Evolutionary conservation across 2,888 invertebrate genomes (phyloP).

Genomic region (Leucophenga montana): DNA sequence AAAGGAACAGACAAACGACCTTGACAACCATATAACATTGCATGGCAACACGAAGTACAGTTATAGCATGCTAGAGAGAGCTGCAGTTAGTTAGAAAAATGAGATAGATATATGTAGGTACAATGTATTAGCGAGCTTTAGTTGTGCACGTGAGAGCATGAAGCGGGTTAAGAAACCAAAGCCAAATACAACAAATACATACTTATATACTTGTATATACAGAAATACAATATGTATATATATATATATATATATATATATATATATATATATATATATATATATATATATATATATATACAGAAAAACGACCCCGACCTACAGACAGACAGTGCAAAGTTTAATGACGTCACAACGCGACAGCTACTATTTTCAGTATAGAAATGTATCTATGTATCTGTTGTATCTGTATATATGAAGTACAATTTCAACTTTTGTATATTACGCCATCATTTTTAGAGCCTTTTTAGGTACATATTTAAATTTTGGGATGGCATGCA

Average conservation of each 20-base stretch:
- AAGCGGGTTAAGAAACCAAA: neutral
- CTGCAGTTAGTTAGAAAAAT: too few relatives aligned
- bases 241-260: neutral
- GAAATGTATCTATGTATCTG: neutral
- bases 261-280: neutral
- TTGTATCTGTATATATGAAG: neutral
- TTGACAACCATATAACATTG: neutral
- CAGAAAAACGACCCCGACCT: slow-evolving; percentile 52
- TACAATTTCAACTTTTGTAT: neutral
- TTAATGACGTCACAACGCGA: slow-evolving; percentile 62
- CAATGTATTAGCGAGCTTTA: neutral
- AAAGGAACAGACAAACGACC: slow-evolving; percentile 15
- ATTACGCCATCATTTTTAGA: slow-evolving; percentile 23
- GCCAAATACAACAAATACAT: neutral
- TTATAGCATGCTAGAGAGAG: too few relatives aligned
- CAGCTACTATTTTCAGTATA: slow-evolving; percentile 20
- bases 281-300: neutral
- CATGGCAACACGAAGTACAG: slow-evolving; percentile 9
- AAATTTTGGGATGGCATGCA: slow-evolving; percentile 5
- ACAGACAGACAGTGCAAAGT: slow-evolving; percentile 46
- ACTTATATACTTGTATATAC: neutral
- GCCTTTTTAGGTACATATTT: neutral
- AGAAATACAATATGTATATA: too few relatives aligned
- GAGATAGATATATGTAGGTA: too few relatives aligned
- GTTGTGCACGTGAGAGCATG: slow-evolving; percentile 6